Conservation (phyloP, 2,888 invertebrate genomes). For the Agonopterix subpropinquella region DNA sequence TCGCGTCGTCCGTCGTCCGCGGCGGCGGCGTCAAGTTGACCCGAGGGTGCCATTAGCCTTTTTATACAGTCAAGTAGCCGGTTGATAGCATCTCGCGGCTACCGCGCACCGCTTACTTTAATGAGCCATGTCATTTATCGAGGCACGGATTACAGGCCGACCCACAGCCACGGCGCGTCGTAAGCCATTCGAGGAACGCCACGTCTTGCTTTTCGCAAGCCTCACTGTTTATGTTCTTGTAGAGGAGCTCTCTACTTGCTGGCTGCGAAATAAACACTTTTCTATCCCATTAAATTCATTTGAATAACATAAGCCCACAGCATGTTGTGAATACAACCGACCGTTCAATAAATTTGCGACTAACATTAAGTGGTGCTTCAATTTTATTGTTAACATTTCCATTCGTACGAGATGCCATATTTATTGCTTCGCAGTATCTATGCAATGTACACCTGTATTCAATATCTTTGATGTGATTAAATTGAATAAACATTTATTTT, state of each 20-base stretch:
- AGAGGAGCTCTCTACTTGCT: background rate
- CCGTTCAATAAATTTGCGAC: slow-evolving; percentile 10
- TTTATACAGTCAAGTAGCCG: slow-evolving; percentile 54
- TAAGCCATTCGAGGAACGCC: background rate
- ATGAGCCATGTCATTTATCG: slow-evolving; percentile 61
- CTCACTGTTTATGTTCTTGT: background rate
- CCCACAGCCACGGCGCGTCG: background rate
- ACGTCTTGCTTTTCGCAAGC: slow-evolving; percentile 1
- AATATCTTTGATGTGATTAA: slow-evolving; percentile 5
- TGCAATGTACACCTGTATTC: slow-evolving; percentile 5
- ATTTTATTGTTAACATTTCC: slow-evolving; percentile 19
- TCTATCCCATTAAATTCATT: background rate
- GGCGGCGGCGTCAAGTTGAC: slow-evolving; percentile 28
- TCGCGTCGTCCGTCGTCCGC: slow-evolving; percentile 14
- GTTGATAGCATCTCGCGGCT: slow-evolving; percentile 58
- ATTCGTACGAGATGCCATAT: slow-evolving; percentile 11
- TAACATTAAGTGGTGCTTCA: slow-evolving; percentile 18
- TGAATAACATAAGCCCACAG: background rate
- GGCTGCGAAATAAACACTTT: background rate
- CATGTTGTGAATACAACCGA: slow-evolving; percentile 3
- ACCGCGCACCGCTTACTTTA: slow-evolving; percentile 63
- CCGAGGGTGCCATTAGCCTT: slow-evolving; percentile 54
- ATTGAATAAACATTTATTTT: background rate
- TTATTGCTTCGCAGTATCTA: slow-evolving; percentile 14
- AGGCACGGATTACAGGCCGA: slow-evolving; percentile 37